Base-by-base conservation (phyloP, 2,888 invertebrate genomes). In the Byasa hedistus region DNA sequence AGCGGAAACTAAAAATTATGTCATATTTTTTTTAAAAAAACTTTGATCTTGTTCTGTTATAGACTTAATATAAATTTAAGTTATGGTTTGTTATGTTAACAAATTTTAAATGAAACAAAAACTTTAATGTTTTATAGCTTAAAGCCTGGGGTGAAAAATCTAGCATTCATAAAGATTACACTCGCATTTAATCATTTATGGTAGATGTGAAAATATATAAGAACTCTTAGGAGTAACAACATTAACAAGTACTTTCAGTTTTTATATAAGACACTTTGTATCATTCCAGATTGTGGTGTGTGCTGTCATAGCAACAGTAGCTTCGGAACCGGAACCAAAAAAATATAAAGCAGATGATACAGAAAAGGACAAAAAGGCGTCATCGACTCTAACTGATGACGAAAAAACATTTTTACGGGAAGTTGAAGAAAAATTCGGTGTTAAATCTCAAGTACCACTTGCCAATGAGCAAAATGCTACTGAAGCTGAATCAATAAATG, bases 391-490 rank as follows among this genome's bases (percentile, higher is more conserved):
- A 44, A 89, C 91, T 51, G 83, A 83, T 21, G 89, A 91, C 64
- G 92, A 92, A 75, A 85, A 79, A 72, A 83, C 84, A 66, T 92
- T 92, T 73, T 71, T 92, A 57, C 84, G 87, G 76, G 92, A 91
- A 71, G 89, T 92, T 3, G 92, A 92, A 82, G 82, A 82, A 23
- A 92, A 92, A 70, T 92, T 86, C 72, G 91, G 90, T 1, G 81
- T 92, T 0, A 89, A 90, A 74, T 73, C 82, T 36, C 86, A 88
- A 57, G 76, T 77, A 60, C 73, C 78, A 39, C 63, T 71, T 27
- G 81, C 83, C 63, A 72, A 69, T 19, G 77, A 80, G 54, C 79
- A 77, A 39, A 77, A 76, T 55, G 68, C 63, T 22, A 51, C 36
- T 57, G 70, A 71, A 58, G 75, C 73, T 54, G 62, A 63, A 24